Percentiles rank a stretch among this genome's conserved stretches.
These are phyloP conservation scores for Drosophila tani DNA, from an alignment of 1,140 invertebrate genomes.

Conservation along the genomic window DNA sequence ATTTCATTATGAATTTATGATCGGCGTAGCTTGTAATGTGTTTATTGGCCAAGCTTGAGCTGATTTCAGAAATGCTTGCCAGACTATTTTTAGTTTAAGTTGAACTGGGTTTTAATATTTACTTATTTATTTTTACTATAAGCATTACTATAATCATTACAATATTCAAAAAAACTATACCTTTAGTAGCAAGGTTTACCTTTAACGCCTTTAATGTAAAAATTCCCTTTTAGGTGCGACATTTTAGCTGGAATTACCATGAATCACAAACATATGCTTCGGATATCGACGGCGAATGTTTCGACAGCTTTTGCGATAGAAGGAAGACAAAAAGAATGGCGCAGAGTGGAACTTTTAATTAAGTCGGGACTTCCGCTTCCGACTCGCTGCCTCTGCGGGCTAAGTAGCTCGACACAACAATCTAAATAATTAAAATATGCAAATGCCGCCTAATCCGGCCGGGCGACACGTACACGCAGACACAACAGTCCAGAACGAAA, in stretches of 20 bases:
- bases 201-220: neutral
- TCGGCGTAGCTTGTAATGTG: slow-evolving; percentile 67
- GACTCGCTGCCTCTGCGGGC: slow-evolving; percentile 42
- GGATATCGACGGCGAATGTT: slow-evolving; percentile 30
- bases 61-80: slow-evolving; percentile 46
- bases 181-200: neutral
- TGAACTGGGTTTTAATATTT: neutral
- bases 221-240: too few species aligned
- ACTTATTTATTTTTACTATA: too few species aligned
- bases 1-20: slow-evolving; percentile 82
- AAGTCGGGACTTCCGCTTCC: slow-evolving; percentile 68
- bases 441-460: slow-evolving; percentile 78
- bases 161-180: neutral
- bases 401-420: slow-evolving; percentile 78
- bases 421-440: slow-evolving; percentile 84
- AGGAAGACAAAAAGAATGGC: slow-evolving; percentile 37
- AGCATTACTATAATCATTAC: too few species aligned
- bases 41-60: slow-evolving; percentile 69
- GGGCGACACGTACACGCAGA: slow-evolving; percentile 71
- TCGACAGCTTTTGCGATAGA: slow-evolving; percentile 3
- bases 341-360: slow-evolving; percentile 66
- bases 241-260: neutral
- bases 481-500: slow-evolving; percentile 45
- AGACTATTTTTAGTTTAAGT: slow-evolving; percentile 12
- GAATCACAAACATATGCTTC: slow-evolving; percentile 33